Percentiles rank a stretch among this genome's conserved stretches.
These are phyloP conservation scores for Brachionus sp. DNA, from an alignment of 1,140 invertebrate species.

Conservation along the genomic window DNA sequence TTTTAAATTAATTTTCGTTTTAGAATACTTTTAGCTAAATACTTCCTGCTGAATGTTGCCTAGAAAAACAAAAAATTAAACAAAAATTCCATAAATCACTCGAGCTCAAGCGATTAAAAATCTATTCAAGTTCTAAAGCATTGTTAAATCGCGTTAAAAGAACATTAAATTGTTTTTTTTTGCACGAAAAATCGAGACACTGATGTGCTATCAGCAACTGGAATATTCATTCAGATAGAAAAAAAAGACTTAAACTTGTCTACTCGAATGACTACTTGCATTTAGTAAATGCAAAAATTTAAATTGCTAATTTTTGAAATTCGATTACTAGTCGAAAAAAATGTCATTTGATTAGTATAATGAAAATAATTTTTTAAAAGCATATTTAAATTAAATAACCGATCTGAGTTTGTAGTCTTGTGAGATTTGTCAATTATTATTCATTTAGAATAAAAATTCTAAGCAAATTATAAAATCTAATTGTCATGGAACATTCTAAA, in stretches of 20 bases:
- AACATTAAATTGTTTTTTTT: not conserved
- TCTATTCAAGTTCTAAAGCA: not conserved
- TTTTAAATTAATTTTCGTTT: not conserved
- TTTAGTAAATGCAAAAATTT: not conserved
- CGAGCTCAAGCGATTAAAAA: not conserved
- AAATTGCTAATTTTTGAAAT: constrained; percentile 26
- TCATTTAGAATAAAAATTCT: not conserved
- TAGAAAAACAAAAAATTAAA: not conserved
- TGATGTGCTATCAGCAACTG: not conserved
- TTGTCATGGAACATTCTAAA: not conserved
- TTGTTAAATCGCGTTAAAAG: not conserved
- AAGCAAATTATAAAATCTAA: no score
- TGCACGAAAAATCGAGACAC: not conserved
- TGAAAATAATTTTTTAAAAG: not conserved
- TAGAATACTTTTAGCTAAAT: not conserved
- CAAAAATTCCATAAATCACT: constrained; percentile 3
- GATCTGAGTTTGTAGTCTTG: not conserved
- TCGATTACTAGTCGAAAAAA: constrained; percentile 11
- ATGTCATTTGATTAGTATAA: not conserved
- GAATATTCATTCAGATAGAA: not conserved
- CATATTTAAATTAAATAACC: not conserved
- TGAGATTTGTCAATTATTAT: not conserved
- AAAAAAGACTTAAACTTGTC: not conserved
- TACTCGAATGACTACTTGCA: not conserved
- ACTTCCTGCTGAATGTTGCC: not conserved